A percentile compares a stretch with the other conserved stretches of the same genome.
These are phyloP conservation scores for Diaperis boleti DNA, from an alignment of 2,888 invertebrate species.

Conservation along the genomic window DNA sequence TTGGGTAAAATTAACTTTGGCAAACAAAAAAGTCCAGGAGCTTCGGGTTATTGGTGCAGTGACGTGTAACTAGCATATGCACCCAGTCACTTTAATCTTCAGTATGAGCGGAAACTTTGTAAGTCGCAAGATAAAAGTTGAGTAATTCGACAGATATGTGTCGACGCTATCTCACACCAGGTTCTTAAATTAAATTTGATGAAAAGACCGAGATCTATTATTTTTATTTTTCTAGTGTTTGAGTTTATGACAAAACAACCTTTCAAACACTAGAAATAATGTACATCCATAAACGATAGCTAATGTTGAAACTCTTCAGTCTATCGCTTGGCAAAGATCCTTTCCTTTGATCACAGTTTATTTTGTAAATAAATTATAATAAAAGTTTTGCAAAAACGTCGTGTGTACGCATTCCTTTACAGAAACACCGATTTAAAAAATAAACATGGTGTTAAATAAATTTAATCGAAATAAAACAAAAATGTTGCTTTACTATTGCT, in stretches of 20 bases:
- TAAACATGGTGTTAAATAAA: not conserved
- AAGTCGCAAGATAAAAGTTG: conserved; percentile 4
- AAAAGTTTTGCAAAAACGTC: conserved; percentile 4
- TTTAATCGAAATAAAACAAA: not conserved
- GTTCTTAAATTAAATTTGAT: not conserved
- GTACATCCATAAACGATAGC: not conserved
- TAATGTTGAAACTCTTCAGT: not conserved
- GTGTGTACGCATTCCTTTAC: not conserved
- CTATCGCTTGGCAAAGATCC: conserved; percentile 7
- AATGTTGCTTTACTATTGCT: too few relatives aligned
- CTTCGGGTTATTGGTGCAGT: conserved; percentile 7
- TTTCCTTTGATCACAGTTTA: conserved; percentile 18
- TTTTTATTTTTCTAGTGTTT: conserved; percentile 8
- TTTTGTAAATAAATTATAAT: conserved; percentile 18
- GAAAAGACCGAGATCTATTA: not conserved
- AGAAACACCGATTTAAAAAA: not conserved
- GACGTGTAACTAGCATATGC: not conserved
- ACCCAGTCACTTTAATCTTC: conserved; percentile 5
- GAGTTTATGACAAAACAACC: conserved; percentile 4
- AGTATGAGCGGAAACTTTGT: conserved; percentile 2
- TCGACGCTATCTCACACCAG: not conserved
- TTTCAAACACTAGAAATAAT: conserved; percentile 5
- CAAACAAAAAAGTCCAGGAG: conserved; percentile 2
- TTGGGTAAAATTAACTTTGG: conserved; percentile 20
- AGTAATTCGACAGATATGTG: not conserved